These are phyloP conservation scores for Cosmopolites sordidus DNA, from an alignment of 2,888 invertebrate genomes.

Conservation along the genomic window DNA sequence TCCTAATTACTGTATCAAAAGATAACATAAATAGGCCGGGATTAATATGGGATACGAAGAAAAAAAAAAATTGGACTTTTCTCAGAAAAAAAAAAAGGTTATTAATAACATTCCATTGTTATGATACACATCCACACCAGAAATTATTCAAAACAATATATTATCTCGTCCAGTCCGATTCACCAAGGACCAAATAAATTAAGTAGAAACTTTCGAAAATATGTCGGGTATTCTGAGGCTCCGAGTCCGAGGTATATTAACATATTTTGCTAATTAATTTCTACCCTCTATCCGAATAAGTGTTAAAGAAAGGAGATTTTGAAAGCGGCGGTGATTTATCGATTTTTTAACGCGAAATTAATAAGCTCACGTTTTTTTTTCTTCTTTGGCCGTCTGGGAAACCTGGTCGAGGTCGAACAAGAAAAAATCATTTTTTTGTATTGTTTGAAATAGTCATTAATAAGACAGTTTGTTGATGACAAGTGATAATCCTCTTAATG, in stretches of 20 bases:
- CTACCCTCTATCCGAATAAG: constrained; percentile 16
- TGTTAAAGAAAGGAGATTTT: constrained; percentile 1
- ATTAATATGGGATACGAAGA: neutral
- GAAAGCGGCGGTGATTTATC: neutral
- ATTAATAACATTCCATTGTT: constrained; percentile 1
- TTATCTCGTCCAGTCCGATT: neutral
- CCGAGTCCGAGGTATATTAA: constrained; percentile 12
- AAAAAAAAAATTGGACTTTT: neutral
- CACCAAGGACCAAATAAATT: neutral
- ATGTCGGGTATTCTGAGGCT: neutral
- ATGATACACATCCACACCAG: constrained; percentile 1
- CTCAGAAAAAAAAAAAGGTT: neutral
- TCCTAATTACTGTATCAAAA: too few species aligned
- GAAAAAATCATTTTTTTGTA: too few species aligned
- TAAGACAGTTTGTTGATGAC: too few species aligned
- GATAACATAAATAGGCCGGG: too few species aligned
- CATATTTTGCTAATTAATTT: constrained; percentile 28
- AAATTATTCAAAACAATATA: constrained; percentile 1
- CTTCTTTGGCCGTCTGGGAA: too few species aligned
- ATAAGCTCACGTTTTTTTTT: neutral
- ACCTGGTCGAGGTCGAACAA: too few species aligned
- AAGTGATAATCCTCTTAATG: too few species aligned
- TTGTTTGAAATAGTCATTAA: too few species aligned
- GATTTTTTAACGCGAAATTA: constrained; percentile 1
- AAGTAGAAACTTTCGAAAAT: constrained; percentile 2